A percentile compares a stretch with the other conserved stretches of the same genome.
phyloP scores from a whole-genome alignment of 2,888 invertebrate genomes.

The Pollenia angustigena region DNA sequence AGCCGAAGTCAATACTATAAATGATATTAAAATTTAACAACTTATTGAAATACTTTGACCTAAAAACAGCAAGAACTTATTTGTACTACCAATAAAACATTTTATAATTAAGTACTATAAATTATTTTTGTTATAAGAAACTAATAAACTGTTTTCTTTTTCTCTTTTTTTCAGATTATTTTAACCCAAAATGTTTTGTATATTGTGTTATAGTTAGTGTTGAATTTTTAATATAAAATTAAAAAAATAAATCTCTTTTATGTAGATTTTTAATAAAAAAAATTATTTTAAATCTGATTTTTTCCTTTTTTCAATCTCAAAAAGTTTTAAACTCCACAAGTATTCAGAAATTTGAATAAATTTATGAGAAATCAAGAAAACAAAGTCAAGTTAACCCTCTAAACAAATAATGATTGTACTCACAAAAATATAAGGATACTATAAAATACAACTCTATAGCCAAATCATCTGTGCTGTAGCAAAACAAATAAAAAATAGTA shows the following conservation, averaged over 20 bases:
- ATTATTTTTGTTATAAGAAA: neutral
- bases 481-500: slow-evolving; percentile 35
- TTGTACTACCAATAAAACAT: no score
- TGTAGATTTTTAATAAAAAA: slow-evolving; percentile 2
- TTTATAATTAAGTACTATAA: no score
- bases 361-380: neutral
- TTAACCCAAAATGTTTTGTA: slow-evolving; percentile 58
- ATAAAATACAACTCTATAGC: slow-evolving; percentile 66
- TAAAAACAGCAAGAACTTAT: no score
- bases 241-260: neutral
- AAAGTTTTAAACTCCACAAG: no score
- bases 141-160: neutral
- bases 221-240: slow-evolving; percentile 21
- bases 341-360: neutral
- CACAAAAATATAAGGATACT: slow-evolving; percentile 21
- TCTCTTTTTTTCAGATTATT: slow-evolving; percentile 58
- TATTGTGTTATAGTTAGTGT: slow-evolving; percentile 47
- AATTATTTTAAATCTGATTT: neutral
- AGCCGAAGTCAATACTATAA: no score
- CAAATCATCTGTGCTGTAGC: slow-evolving; percentile 54
- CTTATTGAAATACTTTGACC: no score
- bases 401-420: neutral
- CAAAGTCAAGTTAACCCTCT: slow-evolving; percentile 8
- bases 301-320: neutral
- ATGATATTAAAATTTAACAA: no score